These are phyloP conservation scores for Frieseomelitta varia DNA, from an alignment of 1,140 invertebrate genomes.

Conservation along the genomic window DNA sequence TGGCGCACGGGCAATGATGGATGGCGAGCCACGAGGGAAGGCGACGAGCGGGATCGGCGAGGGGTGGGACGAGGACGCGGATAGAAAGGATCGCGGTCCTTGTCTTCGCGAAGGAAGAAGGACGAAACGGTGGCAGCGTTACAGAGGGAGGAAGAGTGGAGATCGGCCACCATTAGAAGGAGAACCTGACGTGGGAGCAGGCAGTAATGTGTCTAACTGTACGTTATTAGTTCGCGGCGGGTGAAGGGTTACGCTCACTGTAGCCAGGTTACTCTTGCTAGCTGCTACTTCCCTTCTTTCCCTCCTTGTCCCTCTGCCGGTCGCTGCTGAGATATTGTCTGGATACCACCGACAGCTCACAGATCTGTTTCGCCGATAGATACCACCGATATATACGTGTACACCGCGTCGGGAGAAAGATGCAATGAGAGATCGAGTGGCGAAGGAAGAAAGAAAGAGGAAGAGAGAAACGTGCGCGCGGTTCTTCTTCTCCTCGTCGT, in stretches of 20 bases:
- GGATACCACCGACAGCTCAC: conserved; percentile 73
- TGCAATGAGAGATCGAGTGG: conserved; percentile 56
- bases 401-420: conserved; percentile 49
- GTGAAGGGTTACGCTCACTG: conserved; percentile 76
- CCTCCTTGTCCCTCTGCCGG: conserved; percentile 27
- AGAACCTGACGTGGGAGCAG: conserved; percentile 66
- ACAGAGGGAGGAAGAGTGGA: conserved; percentile 3
- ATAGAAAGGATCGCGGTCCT: conserved; percentile 27
- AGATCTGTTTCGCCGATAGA: conserved; percentile 75
- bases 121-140: background rate
- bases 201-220: conserved; percentile 73
- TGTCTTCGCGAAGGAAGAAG: background rate
- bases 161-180: conserved; percentile 64
- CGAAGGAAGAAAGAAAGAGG: conserved; percentile 27
- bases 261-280: conserved; percentile 60
- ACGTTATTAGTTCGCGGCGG: conserved; percentile 73
- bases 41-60: background rate
- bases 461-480: conserved; percentile 43
- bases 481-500: conserved; percentile 28
- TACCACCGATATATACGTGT: conserved; percentile 67
- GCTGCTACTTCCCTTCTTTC: conserved; percentile 34
- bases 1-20: conserved; percentile 59
- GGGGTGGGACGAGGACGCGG: background rate
- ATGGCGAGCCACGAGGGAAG: conserved; percentile 45
- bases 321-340: conserved; percentile 72